phyloP scores from a whole-genome alignment of 2,888 invertebrate genomes.

The Stegophylla sp. region DNA sequence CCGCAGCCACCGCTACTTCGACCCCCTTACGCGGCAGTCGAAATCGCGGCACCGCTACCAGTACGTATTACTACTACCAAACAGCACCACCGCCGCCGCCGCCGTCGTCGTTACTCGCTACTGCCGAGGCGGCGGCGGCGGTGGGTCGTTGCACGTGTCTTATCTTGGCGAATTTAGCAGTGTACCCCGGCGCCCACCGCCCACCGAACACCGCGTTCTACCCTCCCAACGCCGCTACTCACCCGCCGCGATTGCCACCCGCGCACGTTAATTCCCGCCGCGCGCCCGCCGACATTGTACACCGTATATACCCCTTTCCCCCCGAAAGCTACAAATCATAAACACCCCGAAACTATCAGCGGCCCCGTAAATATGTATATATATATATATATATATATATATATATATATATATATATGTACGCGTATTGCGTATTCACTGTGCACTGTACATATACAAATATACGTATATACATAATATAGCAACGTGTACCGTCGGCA shows the following conservation, averaged over 20 bases:
- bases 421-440: not conserved
- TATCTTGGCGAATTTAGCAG: conserved; percentile 54
- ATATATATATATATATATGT: conserved; percentile 2
- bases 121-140: not conserved
- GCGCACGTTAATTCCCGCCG: conserved; percentile 13
- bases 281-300: conserved; percentile 14
- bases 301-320: conserved; percentile 44
- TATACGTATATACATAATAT: not conserved
- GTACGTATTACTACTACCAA: too few relatives aligned
- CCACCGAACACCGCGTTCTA: not conserved
- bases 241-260: not conserved
- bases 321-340: conserved; percentile 57
- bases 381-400: conserved; percentile 1
- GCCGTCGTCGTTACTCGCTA: too few relatives aligned
- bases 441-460: not conserved
- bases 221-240: not conserved
- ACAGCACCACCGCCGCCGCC: too few relatives aligned
- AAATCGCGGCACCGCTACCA: too few relatives aligned
- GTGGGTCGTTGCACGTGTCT: conserved; percentile 56
- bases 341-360: conserved; percentile 54
- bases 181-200: not conserved
- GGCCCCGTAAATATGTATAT: too few relatives aligned
- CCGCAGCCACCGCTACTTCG: not conserved
- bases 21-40: too few relatives aligned
- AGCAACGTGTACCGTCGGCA: not conserved